These are phyloP conservation scores for Samia ricini DNA, from an alignment of 1,140 invertebrate genomes.

Conservation along the genomic window DNA sequence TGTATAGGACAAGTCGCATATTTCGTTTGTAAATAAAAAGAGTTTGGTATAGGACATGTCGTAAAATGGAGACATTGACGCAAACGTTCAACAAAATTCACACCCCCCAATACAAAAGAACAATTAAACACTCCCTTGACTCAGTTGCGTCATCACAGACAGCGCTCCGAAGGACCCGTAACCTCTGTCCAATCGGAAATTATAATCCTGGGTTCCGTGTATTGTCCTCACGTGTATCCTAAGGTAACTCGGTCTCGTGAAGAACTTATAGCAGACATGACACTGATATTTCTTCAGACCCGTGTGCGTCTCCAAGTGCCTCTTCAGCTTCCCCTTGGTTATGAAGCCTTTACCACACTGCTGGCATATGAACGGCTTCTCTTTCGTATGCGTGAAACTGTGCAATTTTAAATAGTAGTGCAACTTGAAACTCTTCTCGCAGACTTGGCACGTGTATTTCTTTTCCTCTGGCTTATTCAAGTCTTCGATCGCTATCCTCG, in stretches of 20 bases:
- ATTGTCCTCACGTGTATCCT: constrained; percentile 63
- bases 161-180: constrained; percentile 1
- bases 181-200: constrained; percentile 44
- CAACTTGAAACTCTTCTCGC: constrained; percentile 78
- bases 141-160: constrained; percentile 6
- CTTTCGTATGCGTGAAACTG: constrained; percentile 65
- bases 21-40: too few relatives aligned
- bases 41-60: too few relatives aligned
- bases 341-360: constrained; percentile 73
- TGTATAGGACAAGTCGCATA: neutral
- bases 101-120: neutral
- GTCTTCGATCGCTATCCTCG: constrained; percentile 66
- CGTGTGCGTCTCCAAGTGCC: constrained; percentile 65
- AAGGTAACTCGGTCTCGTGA: constrained; percentile 62
- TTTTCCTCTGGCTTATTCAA: constrained; percentile 62
- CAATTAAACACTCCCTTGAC: neutral
- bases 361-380: constrained; percentile 66
- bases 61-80: neutral
- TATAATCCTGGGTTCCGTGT: constrained; percentile 59
- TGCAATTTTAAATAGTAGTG: constrained; percentile 67
- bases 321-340: constrained; percentile 59
- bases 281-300: constrained; percentile 75
- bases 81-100: neutral
- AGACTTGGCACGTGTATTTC: constrained; percentile 77
- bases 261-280: constrained; percentile 68